Conservation (phyloP, 2,113 vertebrate species). For the Orycteropus afer region DNA sequence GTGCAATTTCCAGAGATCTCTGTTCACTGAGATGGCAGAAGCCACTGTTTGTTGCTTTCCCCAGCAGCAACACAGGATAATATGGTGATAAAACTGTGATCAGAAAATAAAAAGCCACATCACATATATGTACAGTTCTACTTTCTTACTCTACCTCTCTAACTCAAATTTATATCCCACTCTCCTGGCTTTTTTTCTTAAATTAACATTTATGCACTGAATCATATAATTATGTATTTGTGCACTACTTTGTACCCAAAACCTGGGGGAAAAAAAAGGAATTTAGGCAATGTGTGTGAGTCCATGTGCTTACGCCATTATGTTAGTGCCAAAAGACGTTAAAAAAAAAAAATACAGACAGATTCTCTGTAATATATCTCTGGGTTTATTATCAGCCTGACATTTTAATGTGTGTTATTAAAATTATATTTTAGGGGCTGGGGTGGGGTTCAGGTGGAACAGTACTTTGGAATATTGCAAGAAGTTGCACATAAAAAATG, state of each 20-base stretch:
- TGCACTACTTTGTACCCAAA: slow-evolving; percentile 52
- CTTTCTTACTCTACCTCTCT: neutral
- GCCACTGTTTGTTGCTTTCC: slow-evolving; percentile 77
- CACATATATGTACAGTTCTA: neutral
- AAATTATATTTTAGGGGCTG: slow-evolving; percentile 73
- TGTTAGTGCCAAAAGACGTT: slow-evolving; percentile 68
- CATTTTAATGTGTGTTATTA: slow-evolving; percentile 78
- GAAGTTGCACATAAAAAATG: slow-evolving; percentile 78
- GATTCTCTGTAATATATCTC: slow-evolving; percentile 76
- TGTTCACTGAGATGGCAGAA: slow-evolving; percentile 71
- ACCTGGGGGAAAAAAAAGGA: neutral
- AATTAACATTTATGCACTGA: slow-evolving; percentile 48
- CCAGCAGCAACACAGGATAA: slow-evolving; percentile 74
- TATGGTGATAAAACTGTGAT: slow-evolving; percentile 69
- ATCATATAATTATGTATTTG: slow-evolving; percentile 56
- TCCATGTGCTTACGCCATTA: slow-evolving; percentile 71
- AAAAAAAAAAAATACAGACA: slow-evolving; percentile 71
- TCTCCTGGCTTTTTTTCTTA: slow-evolving; percentile 4
- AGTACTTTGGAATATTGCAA: slow-evolving; percentile 64
- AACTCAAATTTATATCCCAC: slow-evolving; percentile 43
- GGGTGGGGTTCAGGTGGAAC: slow-evolving; percentile 81
- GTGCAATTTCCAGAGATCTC: slow-evolving; percentile 74
- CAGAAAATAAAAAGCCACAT: slow-evolving; percentile 69
- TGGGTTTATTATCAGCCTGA: slow-evolving; percentile 76
- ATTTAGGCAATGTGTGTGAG: slow-evolving; percentile 64